Conservation (phyloP, 1,140 invertebrate species). For the Sinonovacula constricta region DNA sequence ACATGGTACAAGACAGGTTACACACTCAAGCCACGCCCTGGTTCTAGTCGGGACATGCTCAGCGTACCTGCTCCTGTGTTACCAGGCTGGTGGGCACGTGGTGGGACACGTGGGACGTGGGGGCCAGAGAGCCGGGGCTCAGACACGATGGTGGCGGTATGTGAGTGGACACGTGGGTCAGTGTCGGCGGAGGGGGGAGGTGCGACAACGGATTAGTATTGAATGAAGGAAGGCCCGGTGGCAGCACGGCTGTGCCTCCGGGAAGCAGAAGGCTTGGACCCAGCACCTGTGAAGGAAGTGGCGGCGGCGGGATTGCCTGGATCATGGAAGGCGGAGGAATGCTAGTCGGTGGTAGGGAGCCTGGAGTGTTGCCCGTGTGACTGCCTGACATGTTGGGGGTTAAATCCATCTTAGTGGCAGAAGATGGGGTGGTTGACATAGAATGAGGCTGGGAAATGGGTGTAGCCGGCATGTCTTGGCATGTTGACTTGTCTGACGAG, state of each 20-base stretch:
- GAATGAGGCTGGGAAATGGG: no score
- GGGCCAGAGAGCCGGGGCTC: constrained; percentile 33
- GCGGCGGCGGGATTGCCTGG: constrained; percentile 37
- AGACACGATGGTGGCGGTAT: constrained; percentile 41
- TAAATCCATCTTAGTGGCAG: no score
- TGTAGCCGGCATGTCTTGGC: no score
- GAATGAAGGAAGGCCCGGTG: constrained; percentile 47
- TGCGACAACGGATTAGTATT: constrained; percentile 49
- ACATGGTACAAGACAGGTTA: no score
- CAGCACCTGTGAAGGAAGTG: constrained; percentile 45
- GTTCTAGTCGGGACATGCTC: no score
- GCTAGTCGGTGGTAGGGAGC: constrained; percentile 27
- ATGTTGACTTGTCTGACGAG: no score
- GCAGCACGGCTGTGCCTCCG: constrained; percentile 18
- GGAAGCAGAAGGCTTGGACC: constrained; percentile 34
- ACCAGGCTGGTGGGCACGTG: constrained; percentile 23
- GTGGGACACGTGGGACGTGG: constrained; percentile 16
- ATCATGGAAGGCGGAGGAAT: constrained; percentile 46
- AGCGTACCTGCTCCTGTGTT: constrained; percentile 46
- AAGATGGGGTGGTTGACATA: no score
- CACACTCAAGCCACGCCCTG: constrained; percentile 16
- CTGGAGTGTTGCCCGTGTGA: no score
- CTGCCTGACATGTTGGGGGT: no score
- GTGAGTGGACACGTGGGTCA: constrained; percentile 44
- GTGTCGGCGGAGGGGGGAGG: constrained; percentile 46